Percentiles rank a stretch among this genome's conserved stretches.
phyloP scores from a whole-genome alignment of 2,888 invertebrate genomes.

The Crepidodera aurea region DNA sequence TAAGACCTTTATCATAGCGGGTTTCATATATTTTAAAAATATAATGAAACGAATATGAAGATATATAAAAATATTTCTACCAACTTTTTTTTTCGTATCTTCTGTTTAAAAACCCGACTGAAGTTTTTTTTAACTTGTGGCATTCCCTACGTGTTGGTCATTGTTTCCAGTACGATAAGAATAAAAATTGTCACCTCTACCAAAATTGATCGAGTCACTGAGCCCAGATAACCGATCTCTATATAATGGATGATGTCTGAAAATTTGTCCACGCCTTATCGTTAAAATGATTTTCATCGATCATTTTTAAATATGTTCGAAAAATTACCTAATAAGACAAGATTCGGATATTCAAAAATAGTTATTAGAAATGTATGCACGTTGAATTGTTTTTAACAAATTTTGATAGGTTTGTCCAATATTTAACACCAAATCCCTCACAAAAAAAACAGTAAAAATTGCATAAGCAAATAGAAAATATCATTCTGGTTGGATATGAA shows the following conservation, averaged over 20 bases:
- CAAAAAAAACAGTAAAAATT: no score
- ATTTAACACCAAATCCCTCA: no score
- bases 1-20: no score
- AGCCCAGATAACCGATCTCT: constrained; percentile 52
- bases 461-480: no score
- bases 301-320: constrained; percentile 51
- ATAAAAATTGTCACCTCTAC: constrained; percentile 41
- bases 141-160: constrained; percentile 13
- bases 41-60: no score
- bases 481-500: no score
- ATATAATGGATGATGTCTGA: constrained; percentile 55
- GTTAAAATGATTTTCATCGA: constrained; percentile 53
- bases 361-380: neutral
- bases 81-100: neutral
- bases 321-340: constrained; percentile 42
- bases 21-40: no score
- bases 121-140: neutral
- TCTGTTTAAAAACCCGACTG: neutral
- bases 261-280: constrained; percentile 56
- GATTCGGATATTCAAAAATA: neutral
- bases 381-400: no score
- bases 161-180: constrained; percentile 27
- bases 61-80: no score
- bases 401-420: no score
- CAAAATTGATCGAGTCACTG: constrained; percentile 54